Percentiles rank a stretch among this genome's conserved stretches.
These are phyloP conservation scores for Microplitis mediator DNA, from an alignment of 1,140 invertebrate species.

Conservation along the genomic window DNA sequence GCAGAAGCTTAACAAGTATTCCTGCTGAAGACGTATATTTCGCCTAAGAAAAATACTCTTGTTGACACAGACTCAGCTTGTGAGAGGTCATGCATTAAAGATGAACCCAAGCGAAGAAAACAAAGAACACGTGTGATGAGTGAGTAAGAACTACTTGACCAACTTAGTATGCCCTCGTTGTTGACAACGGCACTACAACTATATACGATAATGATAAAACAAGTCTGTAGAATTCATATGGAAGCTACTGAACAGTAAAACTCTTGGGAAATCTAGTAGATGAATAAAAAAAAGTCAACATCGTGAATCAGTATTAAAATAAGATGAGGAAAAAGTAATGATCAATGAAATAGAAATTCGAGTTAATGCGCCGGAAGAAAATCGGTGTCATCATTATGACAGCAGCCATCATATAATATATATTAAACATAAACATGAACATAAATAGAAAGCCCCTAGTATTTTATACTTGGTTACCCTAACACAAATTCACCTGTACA, in stretches of 20 bases:
- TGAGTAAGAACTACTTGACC: slow-evolving; percentile 29
- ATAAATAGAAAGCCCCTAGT: neutral
- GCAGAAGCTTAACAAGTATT: too few species aligned
- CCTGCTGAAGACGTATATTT: too few species aligned
- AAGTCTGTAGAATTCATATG: neutral
- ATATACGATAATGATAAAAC: too few species aligned
- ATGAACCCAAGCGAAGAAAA: slow-evolving; percentile 29
- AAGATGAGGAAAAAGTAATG: too few species aligned
- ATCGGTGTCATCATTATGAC: too few species aligned
- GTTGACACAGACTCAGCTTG: slow-evolving; percentile 36
- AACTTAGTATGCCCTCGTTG: slow-evolving; percentile 31
- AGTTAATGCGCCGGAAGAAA: too few species aligned
- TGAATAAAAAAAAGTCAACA: neutral
- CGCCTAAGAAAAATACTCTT: slow-evolving; percentile 16
- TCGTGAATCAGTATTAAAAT: too few species aligned
- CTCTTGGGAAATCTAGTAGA: neutral
- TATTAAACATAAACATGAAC: too few species aligned
- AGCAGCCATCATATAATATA: too few species aligned
- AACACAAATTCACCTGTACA: slow-evolving; percentile 8
- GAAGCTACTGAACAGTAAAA: neutral
- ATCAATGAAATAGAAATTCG: too few species aligned
- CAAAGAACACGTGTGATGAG: neutral
- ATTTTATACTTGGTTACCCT: neutral
- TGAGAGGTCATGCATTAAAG: slow-evolving; percentile 41
- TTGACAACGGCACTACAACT: too few species aligned